Evolutionary conservation across 2,888 invertebrate genomes (phyloP).

Genomic region (Pollenia amentaria): DNA sequence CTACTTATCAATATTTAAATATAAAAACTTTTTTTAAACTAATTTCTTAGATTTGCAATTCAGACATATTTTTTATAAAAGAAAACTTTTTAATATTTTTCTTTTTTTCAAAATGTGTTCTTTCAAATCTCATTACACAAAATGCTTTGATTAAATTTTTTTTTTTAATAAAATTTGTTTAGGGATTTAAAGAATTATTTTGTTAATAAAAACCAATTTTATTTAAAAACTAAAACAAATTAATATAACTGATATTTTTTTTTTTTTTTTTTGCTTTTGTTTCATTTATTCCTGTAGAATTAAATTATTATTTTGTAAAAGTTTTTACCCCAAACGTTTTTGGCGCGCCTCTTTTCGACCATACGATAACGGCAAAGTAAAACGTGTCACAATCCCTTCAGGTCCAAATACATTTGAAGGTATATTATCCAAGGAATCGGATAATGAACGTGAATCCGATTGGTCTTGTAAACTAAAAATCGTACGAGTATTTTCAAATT

Average conservation of each 20-base stretch:
- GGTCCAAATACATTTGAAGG: slow-evolving; percentile 86
- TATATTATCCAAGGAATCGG: slow-evolving; percentile 87
- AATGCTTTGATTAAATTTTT: no score
- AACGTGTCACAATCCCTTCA: slow-evolving; percentile 87
- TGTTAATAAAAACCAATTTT: background rate
- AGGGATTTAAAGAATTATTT: no score
- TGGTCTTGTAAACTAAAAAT: slow-evolving; percentile 85
- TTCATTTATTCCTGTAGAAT: background rate
- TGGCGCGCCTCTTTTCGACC: slow-evolving; percentile 91
- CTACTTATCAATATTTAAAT: slow-evolving; percentile 24
- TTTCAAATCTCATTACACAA: no score
- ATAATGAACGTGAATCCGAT: slow-evolving; percentile 85
- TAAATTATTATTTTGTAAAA: slow-evolving; percentile 56
- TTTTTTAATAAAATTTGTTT: no score
- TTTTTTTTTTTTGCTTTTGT: background rate
- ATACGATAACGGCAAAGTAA: slow-evolving; percentile 91
- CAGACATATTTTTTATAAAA: slow-evolving; percentile 4
- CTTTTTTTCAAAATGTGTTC: background rate
- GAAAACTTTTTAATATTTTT: background rate
- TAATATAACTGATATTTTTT: background rate
- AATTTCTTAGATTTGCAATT: background rate
- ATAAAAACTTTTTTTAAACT: background rate
- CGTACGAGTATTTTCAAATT: slow-evolving; percentile 68
- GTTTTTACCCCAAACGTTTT: slow-evolving; percentile 91
- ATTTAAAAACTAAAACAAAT: slow-evolving; percentile 19